Conservation (phyloP, 2,113 vertebrate genomes). For the Microcebus ravelobensis region DNA sequence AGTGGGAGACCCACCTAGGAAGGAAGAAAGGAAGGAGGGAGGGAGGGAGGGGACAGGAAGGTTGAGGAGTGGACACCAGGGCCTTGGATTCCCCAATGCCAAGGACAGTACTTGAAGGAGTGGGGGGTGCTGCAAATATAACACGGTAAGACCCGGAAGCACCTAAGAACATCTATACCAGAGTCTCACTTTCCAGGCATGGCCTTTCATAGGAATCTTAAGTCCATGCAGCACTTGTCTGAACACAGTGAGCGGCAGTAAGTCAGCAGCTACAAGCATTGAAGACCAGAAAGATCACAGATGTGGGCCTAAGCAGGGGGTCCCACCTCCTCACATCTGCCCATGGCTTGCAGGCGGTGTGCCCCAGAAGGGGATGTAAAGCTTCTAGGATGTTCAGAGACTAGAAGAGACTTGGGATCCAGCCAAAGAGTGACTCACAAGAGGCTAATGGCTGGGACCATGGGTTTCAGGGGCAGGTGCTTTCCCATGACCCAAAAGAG, state of each 20-base stretch:
- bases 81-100: background rate
- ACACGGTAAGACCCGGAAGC: background rate
- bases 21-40: background rate
- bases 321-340: background rate
- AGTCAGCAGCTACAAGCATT: background rate
- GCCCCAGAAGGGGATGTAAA: background rate
- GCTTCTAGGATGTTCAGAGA: background rate
- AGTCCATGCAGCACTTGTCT: background rate
- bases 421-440: background rate
- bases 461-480: background rate
- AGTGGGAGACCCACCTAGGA: background rate
- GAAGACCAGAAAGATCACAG: background rate
- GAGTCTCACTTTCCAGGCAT: background rate
- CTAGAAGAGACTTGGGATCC: background rate
- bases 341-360: accelerated
- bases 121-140: accelerated
- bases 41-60: background rate
- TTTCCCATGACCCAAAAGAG: background rate
- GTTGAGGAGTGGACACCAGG: background rate
- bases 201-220: background rate
- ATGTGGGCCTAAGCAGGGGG: accelerated
- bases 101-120: background rate
- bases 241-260: background rate
- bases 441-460: background rate
- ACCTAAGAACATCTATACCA: too few species aligned